Percentiles rank a stretch among this genome's conserved stretches.
Conservation (phyloP, 2,888 invertebrate genomes). For the Drosophila setosimentum region DNA sequence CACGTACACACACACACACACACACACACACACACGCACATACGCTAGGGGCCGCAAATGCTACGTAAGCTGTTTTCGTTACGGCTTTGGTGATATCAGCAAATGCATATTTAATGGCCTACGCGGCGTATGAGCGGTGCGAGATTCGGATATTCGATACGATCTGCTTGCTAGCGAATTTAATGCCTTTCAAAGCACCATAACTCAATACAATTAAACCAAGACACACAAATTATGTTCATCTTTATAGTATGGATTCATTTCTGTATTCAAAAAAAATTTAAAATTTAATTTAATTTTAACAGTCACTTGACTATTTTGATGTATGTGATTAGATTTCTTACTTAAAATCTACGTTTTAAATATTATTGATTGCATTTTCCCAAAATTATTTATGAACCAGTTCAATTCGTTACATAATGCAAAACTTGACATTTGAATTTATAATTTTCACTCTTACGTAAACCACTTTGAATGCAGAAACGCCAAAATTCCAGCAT, state of each 20-base stretch:
- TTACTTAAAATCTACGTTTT: neutral
- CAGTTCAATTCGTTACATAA: neutral
- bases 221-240: slow-evolving; percentile 13
- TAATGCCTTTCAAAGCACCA: slow-evolving; percentile 38
- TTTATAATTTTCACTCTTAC: slow-evolving; percentile 1
- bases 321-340: neutral
- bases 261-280: neutral
- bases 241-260: neutral
- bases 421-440: slow-evolving; percentile 2
- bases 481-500: slow-evolving; percentile 10
- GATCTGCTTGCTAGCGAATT: slow-evolving; percentile 36
- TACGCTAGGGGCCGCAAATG: slow-evolving; percentile 40
- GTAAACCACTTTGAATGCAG: slow-evolving; percentile 23
- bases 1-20: slow-evolving; percentile 13
- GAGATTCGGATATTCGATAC: slow-evolving; percentile 43
- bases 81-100: slow-evolving; percentile 77
- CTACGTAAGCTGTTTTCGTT: slow-evolving; percentile 76
- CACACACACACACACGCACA: slow-evolving; percentile 22
- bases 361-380: neutral
- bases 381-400: neutral
- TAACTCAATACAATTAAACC: slow-evolving; percentile 37
- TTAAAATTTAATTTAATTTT: neutral
- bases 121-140: slow-evolving; percentile 68
- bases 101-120: slow-evolving; percentile 80
- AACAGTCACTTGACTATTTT: neutral